These are phyloP conservation scores for Trachurus trachurus DNA, from an alignment of 2,797 vertebrate genomes.

Conservation along the genomic window DNA sequence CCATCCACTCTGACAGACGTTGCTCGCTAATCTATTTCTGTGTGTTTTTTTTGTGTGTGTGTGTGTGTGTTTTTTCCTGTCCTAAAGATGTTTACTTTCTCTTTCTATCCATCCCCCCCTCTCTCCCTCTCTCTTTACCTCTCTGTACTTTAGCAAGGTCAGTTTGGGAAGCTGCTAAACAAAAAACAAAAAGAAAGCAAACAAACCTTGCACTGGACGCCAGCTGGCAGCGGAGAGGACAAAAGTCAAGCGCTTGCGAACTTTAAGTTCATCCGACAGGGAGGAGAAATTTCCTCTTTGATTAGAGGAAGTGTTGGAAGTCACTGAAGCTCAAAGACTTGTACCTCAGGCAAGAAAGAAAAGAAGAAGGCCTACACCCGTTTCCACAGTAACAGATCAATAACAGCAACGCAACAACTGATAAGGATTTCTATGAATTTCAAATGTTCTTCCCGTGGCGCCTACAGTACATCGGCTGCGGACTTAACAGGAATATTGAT, in stretches of 20 bases:
- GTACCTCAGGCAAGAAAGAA: constrained; percentile 45
- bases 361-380: constrained; percentile 27
- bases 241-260: constrained; percentile 58
- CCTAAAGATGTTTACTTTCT: constrained; percentile 76
- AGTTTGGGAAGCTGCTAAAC: constrained; percentile 13
- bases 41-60: constrained; percentile 22
- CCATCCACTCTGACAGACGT: constrained; percentile 85
- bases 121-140: constrained; percentile 3
- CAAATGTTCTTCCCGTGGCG: constrained; percentile 73
- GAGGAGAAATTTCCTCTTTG: constrained; percentile 47
- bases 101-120: constrained; percentile 20
- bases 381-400: constrained; percentile 80
- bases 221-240: constrained; percentile 66
- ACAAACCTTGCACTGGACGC: constrained; percentile 20
- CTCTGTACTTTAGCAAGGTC: constrained; percentile 73
- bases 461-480: constrained; percentile 43
- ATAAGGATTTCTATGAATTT: constrained; percentile 84
- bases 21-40: constrained; percentile 81
- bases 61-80: constrained; percentile 18
- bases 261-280: constrained; percentile 61
- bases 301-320: constrained; percentile 60
- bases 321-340: constrained; percentile 45
- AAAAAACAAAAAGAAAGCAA: constrained; percentile 17
- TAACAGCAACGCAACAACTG: constrained; percentile 66
- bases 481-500: constrained; percentile 75